Base-by-base conservation (phyloP, 2,113 vertebrate species). In the Larimichthys polyactis region DNA sequence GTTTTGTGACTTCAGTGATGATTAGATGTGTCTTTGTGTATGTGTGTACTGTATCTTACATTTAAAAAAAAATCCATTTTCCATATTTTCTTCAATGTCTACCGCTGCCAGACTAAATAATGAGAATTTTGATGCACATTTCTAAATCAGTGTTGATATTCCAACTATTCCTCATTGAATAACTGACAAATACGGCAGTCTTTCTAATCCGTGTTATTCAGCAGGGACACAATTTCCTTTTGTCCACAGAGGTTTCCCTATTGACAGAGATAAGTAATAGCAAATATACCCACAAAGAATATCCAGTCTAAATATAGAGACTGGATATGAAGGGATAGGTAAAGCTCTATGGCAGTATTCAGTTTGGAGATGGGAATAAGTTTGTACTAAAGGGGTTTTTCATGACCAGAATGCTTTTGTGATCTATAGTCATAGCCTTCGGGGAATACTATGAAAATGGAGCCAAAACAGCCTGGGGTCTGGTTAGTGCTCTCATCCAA, bases 261-360 rank as follows among this genome's bases (percentile, higher is more conserved):
- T 62, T 75, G 62, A 86, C 65, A 84, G 51, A 79, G 73, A 82
- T 79, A 77, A 79, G 64, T 58, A 27, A 76, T 78, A 69, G 64
- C 54, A 72, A 67, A 80, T 51, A 60, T 44, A 77, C 7, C 17
- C 58, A 49, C 52, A 69, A 27, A 70, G 32, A 83, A 70, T 8
- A 72, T 55, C 5, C 65, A 71, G 70, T 59, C 54, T 73, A 71
- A 77, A 75, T 54, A 65, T 70, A 76, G 59, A 76, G 46, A 20
- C 27, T 65, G 69, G 32, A 44, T 75, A 24, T 27, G 40, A 64
- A 81, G 22, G 14, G n/a, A 60, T 16, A 74, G 73, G 74, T 65
- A 40, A 54, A 63, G 36, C 62, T 65, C 52, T 43, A n/a, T 52
- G 29, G 11, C 44, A 40, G 46, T 2, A 10, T 55, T 68, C 16